Evolutionary conservation across 2,888 invertebrate genomes (phyloP), one percentile per base, ranked within the genome.

Genomic region (Cinara cedri): DNA sequence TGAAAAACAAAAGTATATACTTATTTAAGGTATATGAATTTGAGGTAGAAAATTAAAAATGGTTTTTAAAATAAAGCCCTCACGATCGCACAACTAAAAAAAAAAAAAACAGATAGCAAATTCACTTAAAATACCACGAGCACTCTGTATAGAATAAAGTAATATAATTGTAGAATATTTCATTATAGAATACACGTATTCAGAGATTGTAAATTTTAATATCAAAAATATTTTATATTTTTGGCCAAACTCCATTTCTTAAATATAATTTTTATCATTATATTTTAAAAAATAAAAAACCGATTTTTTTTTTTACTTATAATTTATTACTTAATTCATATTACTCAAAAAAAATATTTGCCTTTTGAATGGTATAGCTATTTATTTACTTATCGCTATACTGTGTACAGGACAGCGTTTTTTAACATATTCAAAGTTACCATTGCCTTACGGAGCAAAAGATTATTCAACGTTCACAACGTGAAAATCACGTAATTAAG

Each of bases 101-200:
- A n/a, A n/a, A n/a, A n/a, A n/a, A n/a, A n/a, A n/a, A n/a, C n/a
- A n/a, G n/a, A n/a, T n/a, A n/a, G n/a, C n/a, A n/a, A n/a, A n/a
- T n/a, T n/a, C n/a, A n/a, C n/a, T n/a, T n/a, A n/a, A n/a, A n/a
- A n/a, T n/a, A n/a, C n/a, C n/a, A n/a, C n/a, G n/a, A n/a, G n/a
- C n/a, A n/a, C n/a, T n/a, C n/a, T n/a, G n/a, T n/a, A n/a, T n/a
- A n/a, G n/a, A n/a, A 6, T 3, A 34, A 34, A 60, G 57, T 2
- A 44, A 42, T 65, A 51, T 24, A 51, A n/a, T 68, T 26, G 51
- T 34, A 26, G 34, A 68, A 68, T 34, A 68, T 68, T n/a, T 26
- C 26, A 21, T 34, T 26, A 51, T 34, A 42, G 42, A 70, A 55
- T 70, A 70, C 21, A 42, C 21, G 54, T 55, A 70, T 70, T 55